These are phyloP conservation scores for Thecocarcelia acutangulata DNA, from an alignment of 2,888 invertebrate genomes.

Conservation along the genomic window DNA sequence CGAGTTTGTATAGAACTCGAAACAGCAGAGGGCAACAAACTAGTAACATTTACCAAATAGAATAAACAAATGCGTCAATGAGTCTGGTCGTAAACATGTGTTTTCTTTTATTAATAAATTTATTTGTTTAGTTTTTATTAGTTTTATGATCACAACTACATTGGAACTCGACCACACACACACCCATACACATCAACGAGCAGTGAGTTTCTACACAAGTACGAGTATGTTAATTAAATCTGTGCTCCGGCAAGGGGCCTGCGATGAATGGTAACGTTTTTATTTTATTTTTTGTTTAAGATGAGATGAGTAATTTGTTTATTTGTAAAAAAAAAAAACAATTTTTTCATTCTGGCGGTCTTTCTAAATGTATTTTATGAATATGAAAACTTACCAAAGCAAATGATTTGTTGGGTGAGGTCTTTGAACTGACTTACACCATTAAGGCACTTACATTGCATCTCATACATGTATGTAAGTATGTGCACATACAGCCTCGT, in stretches of 20 bases:
- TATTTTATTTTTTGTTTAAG: background rate
- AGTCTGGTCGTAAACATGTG: constrained; percentile 29
- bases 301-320: constrained; percentile 67
- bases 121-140: constrained; percentile 46
- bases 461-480: background rate
- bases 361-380: constrained; percentile 51
- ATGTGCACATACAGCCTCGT: background rate
- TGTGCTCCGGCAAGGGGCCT: constrained; percentile 40
- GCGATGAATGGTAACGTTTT: constrained; percentile 32
- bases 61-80: constrained; percentile 29
- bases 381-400: constrained; percentile 60
- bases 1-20: background rate
- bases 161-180: background rate
- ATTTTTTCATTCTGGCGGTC: constrained; percentile 57
- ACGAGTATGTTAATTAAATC: constrained; percentile 52
- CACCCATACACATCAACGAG: background rate
- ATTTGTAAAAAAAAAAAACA: constrained; percentile 51
- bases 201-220: background rate
- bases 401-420: constrained; percentile 67
- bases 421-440: constrained; percentile 62
- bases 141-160: constrained; percentile 49
- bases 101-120: constrained; percentile 40
- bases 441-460: constrained; percentile 7
- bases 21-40: constrained; percentile 44
- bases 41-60: constrained; percentile 14